Evolutionary conservation across 2,113 vertebrate species (phyloP).

Genomic region (Brachyhypopomus occidentalis): DNA sequence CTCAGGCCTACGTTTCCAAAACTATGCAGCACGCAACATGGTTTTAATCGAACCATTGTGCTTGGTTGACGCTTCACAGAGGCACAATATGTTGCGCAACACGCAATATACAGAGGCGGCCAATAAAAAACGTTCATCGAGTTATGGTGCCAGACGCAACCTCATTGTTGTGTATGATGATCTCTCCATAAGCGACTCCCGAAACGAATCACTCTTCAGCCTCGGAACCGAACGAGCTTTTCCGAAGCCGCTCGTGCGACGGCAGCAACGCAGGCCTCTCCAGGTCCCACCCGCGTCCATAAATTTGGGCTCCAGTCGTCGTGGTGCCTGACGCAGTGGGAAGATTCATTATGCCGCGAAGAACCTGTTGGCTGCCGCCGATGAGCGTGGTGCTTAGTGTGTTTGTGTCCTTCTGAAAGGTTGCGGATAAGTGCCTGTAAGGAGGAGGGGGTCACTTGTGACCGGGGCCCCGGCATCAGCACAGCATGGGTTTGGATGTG

Average conservation of each 20-base stretch:
- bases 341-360: conserved; percentile 38
- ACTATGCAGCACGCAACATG: neutral
- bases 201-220: neutral
- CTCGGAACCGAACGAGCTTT: neutral
- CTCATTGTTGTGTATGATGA: neutral
- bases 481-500: neutral
- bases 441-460: neutral
- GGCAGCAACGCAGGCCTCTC: neutral
- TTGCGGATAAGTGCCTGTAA: neutral
- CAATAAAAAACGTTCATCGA: neutral
- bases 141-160: neutral
- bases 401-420: conserved; percentile 33
- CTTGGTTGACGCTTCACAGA: neutral
- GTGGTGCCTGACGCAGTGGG: conserved; percentile 9
- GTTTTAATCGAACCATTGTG: neutral
- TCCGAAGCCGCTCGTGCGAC: neutral
- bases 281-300: neutral
- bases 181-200: neutral
- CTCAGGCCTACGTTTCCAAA: neutral
- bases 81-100: neutral
- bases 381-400: conserved; percentile 15
- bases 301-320: neutral
- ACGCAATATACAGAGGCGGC: neutral
- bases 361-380: conserved; percentile 36
- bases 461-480: neutral